A percentile compares a stretch with the other conserved stretches of the same genome.
Evolutionary conservation across 2,113 vertebrate genomes (phyloP).

Genomic region (Daubentonia madagascariensis): DNA sequence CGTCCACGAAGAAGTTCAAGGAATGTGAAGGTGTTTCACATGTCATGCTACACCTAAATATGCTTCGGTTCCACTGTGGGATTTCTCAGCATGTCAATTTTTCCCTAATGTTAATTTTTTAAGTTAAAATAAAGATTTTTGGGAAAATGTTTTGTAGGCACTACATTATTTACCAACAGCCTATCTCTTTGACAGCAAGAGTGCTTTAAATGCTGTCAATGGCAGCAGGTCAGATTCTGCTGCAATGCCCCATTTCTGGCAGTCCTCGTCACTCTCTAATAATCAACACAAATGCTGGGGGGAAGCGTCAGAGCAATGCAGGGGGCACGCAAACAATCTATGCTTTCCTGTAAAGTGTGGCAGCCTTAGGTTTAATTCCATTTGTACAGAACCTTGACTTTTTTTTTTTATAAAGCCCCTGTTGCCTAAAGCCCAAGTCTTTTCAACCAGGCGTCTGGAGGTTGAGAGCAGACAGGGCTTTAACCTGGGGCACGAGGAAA

Average conservation of each 20-base stretch:
- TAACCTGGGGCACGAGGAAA: too few species aligned
- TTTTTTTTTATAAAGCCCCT: not conserved
- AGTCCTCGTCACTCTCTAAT: not conserved
- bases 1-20: not conserved
- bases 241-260: not conserved
- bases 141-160: slow-evolving; percentile 35
- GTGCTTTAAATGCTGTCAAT: not conserved
- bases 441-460: not conserved
- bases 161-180: slow-evolving; percentile 62
- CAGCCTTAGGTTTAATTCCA: not conserved
- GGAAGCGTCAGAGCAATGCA: not conserved
- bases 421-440: not conserved
- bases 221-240: slow-evolving; percentile 39
- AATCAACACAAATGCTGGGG: not conserved
- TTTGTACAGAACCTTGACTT: not conserved
- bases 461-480: not conserved
- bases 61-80: not conserved
- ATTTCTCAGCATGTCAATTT: not conserved
- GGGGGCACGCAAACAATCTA: not conserved
- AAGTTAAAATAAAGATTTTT: not conserved
- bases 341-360: not conserved
- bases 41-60: fast-evolving
- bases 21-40: fast-evolving
- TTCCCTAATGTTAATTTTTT: not conserved
- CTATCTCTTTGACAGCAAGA: not conserved